Percentiles rank a stretch among this genome's conserved stretches.
These are phyloP conservation scores for Rhyacichthys aspro DNA, from an alignment of 2,797 vertebrate genomes.

Conservation along the genomic window DNA sequence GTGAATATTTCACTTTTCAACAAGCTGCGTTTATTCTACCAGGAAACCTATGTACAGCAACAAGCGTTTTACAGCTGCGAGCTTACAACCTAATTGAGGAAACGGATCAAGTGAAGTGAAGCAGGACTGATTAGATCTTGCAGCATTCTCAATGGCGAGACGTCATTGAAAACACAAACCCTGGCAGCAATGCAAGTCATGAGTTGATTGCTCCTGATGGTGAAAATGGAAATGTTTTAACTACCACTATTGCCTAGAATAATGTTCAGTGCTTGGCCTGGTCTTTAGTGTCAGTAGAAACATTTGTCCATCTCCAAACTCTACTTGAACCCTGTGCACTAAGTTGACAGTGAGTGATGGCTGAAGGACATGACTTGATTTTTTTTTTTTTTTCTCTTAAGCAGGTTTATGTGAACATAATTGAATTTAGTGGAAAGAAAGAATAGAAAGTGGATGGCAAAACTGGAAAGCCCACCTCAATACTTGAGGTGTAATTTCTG, in stretches of 20 bases:
- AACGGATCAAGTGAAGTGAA: slow-evolving; percentile 64
- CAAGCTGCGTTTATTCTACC: slow-evolving; percentile 36
- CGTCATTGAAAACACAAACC: slow-evolving; percentile 52
- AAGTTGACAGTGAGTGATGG: slow-evolving; percentile 33
- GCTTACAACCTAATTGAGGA: slow-evolving; percentile 57
- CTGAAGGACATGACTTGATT: slow-evolving; percentile 43
- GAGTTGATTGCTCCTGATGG: slow-evolving; percentile 25
- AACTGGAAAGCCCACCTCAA: slow-evolving; percentile 60
- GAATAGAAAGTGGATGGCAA: slow-evolving; percentile 40
- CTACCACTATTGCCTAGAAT: slow-evolving; percentile 27
- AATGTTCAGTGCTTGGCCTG: neutral
- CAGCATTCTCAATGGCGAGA: slow-evolving; percentile 45
- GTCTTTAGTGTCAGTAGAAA: slow-evolving; percentile 1
- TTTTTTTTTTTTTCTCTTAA: slow-evolving; percentile 38
- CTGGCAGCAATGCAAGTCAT: slow-evolving; percentile 24
- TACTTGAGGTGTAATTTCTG: slow-evolving; percentile 61
- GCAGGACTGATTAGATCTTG: slow-evolving; percentile 68
- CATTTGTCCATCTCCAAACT: neutral
- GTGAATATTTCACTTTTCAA: slow-evolving; percentile 50
- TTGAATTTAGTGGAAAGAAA: slow-evolving; percentile 62
- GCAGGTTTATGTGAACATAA: slow-evolving; percentile 59
- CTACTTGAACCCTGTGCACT: neutral
- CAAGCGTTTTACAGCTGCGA: slow-evolving; percentile 50
- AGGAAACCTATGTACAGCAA: slow-evolving; percentile 54
- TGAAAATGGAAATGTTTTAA: slow-evolving; percentile 32